Base-by-base conservation (phyloP, 2,888 invertebrate species). In the Oscheius onirici region DNA sequence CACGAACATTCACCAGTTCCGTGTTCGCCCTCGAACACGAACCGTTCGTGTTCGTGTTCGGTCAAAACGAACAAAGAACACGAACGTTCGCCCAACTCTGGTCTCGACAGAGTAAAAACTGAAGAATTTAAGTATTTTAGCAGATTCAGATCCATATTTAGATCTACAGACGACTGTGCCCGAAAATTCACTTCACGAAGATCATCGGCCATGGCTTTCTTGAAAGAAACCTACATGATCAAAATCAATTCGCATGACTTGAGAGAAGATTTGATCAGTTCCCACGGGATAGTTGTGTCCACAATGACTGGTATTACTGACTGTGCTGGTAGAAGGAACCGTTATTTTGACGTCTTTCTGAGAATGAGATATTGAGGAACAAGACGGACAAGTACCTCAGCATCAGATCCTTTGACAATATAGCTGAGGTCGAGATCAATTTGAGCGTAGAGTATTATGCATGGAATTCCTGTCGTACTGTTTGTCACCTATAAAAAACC, bases 341-440 rank as follows among this genome's bases (percentile, higher is more conserved):
- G 52, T 34, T 1, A 66, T 41, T 3, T 13, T 13, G 54, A 20
- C 66, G 43, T 52, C 54, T 54, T 52, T 54, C 66, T 66, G n/a
- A 66, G 34, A 49, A 49, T 3, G 2, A 3, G 17, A 46, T 15
- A 15, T 10, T 49, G 17, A 17, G 20, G n/a, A n/a, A n/a, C 1
- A 5, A 6, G 41, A 6, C 2, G 17, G 20, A 34, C 8, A 57
- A 57, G 28, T 6, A 63, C 63, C 63, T 63, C 28, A 11, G 66
- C 51, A 34, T 66, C 66, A 11, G 52, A 22, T 28, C 54, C 67
- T 5, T 34, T 66, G 22, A 71, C 73, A 41, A 41, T 10, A 66
- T 79, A 79, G 13, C 73, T 74, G 8, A 79, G 65, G n/a, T 73
- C 74, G 44, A 79, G 67, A 57, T 75, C 72, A 34, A 79, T 73